Percentiles rank a stretch among this genome's conserved stretches.
Conservation (phyloP, 1,140 invertebrate genomes). For the Propsilocerus akamusi region DNA sequence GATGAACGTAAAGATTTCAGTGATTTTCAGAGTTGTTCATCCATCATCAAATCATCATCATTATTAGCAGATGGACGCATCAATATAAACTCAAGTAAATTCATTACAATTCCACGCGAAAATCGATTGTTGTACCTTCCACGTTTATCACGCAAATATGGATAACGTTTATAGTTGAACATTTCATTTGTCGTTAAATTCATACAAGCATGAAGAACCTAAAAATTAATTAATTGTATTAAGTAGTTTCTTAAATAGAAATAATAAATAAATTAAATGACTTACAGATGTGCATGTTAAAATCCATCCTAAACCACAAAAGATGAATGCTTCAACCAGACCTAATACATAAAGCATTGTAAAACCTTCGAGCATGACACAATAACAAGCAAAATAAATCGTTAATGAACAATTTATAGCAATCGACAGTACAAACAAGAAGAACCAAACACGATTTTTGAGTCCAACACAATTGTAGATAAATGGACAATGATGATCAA, state of each 20-base stretch:
- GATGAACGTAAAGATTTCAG: not conserved
- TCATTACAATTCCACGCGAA: constrained; percentile 64
- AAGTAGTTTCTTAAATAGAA: constrained; percentile 4
- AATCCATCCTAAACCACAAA: constrained; percentile 70
- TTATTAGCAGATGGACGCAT: constrained; percentile 53
- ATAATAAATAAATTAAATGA: constrained; percentile 10
- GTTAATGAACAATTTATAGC: constrained; percentile 73
- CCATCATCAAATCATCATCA: constrained; percentile 44
- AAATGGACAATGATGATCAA: constrained; percentile 90
- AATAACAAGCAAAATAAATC: constrained; percentile 75
- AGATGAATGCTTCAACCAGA: constrained; percentile 60
- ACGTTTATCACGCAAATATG: constrained; percentile 68
- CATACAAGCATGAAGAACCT: constrained; percentile 73
- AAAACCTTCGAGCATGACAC: constrained; percentile 67
- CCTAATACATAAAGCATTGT: constrained; percentile 64
- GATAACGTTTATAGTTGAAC: constrained; percentile 81
- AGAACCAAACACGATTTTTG: constrained; percentile 78
- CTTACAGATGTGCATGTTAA: constrained; percentile 74
- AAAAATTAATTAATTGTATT: constrained; percentile 15
- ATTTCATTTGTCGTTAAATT: constrained; percentile 89
- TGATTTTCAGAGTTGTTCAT: constrained; percentile 34
- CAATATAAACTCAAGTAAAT: constrained; percentile 74
- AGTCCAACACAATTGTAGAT: constrained; percentile 86
- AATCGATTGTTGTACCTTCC: constrained; percentile 81
- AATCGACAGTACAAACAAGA: constrained; percentile 68